A percentile compares a stretch with the other conserved stretches of the same genome.
These are phyloP conservation scores for Caenorhabditis sp. DNA, from an alignment of 2,888 invertebrate species.

Conservation along the genomic window DNA sequence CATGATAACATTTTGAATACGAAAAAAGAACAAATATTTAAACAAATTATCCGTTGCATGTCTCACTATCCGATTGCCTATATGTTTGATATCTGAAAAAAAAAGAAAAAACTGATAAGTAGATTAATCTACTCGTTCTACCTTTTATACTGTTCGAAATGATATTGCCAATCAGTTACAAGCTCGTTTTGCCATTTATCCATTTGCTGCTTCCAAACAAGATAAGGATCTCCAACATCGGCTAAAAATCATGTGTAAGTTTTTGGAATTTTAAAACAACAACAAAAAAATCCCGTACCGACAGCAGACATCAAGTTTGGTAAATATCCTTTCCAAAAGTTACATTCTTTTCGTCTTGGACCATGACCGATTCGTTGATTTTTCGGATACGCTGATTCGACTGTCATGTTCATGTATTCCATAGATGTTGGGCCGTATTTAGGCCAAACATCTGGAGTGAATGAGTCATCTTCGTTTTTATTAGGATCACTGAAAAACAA, in stretches of 20 bases:
- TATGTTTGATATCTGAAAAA: constrained; percentile 59
- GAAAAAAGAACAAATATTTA: constrained; percentile 9
- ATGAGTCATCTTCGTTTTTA: constrained; percentile 69
- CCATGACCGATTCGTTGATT: constrained; percentile 77
- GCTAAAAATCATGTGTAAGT: constrained; percentile 56
- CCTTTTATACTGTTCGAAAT: constrained; percentile 70
- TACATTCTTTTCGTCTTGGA: constrained; percentile 81
- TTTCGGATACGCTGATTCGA: constrained; percentile 70
- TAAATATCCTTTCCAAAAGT: constrained; percentile 94
- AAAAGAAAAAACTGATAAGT: too few species aligned
- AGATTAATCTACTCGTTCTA: too few species aligned
- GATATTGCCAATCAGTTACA: constrained; percentile 69
- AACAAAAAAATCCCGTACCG: constrained; percentile 29
- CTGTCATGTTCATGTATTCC: constrained; percentile 87
- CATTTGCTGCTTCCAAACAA: constrained; percentile 70
- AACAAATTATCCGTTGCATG: constrained; percentile 38
- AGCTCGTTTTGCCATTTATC: constrained; percentile 70
- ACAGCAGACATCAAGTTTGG: constrained; percentile 78
- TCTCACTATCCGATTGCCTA: constrained; percentile 58
- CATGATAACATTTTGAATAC: constrained; percentile 11
- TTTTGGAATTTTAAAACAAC: not conserved
- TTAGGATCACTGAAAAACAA: constrained; percentile 67
- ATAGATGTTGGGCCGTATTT: constrained; percentile 85
- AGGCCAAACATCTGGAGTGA: constrained; percentile 84
- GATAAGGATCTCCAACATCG: constrained; percentile 66